Base-by-base conservation (phyloP, 2,113 vertebrate genomes). In the Plotosus lineatus region DNA sequence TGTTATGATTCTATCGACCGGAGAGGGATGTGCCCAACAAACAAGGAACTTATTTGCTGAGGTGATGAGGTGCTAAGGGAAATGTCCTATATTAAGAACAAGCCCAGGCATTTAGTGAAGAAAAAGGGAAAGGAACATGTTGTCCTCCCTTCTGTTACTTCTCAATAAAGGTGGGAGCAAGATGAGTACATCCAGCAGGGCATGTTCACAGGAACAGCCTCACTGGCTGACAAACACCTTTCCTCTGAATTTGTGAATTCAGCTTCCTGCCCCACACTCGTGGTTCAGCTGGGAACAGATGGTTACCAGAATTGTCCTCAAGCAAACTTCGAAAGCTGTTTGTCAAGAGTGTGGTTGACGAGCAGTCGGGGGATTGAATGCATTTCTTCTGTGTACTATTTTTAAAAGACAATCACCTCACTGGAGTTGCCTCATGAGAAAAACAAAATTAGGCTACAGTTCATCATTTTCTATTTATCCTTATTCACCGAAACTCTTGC, bases 281-380 rank as follows among this genome's bases (percentile, higher is more conserved):
- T 61, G 26, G 77, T 86, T 90, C 84, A 85, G 87, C 88, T 87
- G 90, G 91, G 93, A 94, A 94, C 93, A 94, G 93, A 94, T 94
- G 93, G 91, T 90, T 92, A 90, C 92, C 92, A 92, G 93, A 94
- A 93, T 81, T 92, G 92, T 93, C 93, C 92, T 92, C 87, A 85
- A 92, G 93, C 93, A 26, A 78, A 88, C 86, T 90, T 93, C 89
- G 77, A 77, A 88, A 92, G 88, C 90, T 92, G 92, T 87, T 84
- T 90, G 88, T 90, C 88, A 88, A 86, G 84, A 92, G 58, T 86
- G 56, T 74, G 66, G 74, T 60, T 79, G 85, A 85, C 68, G 77
- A 83, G 75, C 74, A 58, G 56, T 12, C 87, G 44, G 68, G 78
- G 84, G 80, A 65, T 38, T 60, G 55, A 77, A 71, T 71, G 61